Base-by-base conservation (phyloP, 2,888 invertebrate genomes). In the Limnephilus auricula region DNA sequence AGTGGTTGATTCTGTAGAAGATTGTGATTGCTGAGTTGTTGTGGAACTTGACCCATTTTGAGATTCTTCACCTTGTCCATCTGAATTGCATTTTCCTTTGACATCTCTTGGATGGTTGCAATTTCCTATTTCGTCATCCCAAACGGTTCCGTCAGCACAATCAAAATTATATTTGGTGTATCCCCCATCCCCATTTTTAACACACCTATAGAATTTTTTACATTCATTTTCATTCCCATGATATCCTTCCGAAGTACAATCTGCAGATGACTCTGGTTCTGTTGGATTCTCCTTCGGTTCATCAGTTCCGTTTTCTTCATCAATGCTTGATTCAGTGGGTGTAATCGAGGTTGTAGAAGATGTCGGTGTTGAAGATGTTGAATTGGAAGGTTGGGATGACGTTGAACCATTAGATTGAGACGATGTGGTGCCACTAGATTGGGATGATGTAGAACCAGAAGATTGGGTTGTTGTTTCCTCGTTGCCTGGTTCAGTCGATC, bases 151-250 rank as follows among this genome's bases (percentile, higher is more conserved):
- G 88, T 97, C 96, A 0, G 97, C 97, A 94, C 98, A 98, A 25
- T 95, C 95, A 94, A 97, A 98, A 92, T 97, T 97, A 94, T 97
- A 97, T 94, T 96, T 97, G 86, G 95, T 96, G 93, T 95, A 97
- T 6, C 95, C 95, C 92, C 96, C 96, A 50, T 96, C 95, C 0
- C 96, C 97, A 94, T 96, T 96, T 90, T 96, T 95, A 40, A 98
- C 97, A 94, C 98, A 98, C 93, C 98, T 96, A 94, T 97, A 98
- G 95, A 98, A 98, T 94, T 97, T 97, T 92, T 96, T 97, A 94
- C 98, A 98, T 94, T 98, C 96, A 86, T 95, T 95, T 85, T 96
- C 95, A 94, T 98, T 97, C 18, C 97, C 96, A 94, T 97, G 96
- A 94, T 97, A 98, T 89, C 98, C 98, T 91, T 92, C 92, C 9